A percentile compares a stretch with the other conserved stretches of the same genome.
Evolutionary conservation across 1,140 invertebrate species (phyloP).

Genomic region (Caenorhabditis latens): DNA sequence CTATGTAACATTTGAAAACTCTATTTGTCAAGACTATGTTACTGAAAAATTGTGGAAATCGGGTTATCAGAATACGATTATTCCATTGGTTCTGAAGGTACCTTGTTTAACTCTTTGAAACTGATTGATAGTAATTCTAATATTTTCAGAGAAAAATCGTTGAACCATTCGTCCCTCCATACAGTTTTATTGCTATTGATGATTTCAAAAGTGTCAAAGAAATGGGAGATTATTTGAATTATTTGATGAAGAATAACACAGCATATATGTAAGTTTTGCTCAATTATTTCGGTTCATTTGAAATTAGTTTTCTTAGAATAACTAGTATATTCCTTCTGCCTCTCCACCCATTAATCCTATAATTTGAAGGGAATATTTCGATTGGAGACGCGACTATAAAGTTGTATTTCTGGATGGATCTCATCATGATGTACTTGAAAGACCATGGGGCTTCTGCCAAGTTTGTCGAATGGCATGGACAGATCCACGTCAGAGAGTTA

Average conservation of each 20-base stretch:
- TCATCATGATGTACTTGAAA: constrained; percentile 70
- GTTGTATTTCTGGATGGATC: constrained; percentile 71
- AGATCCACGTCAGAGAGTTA: constrained; percentile 27
- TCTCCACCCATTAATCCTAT: constrained; percentile 7
- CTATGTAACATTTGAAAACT: constrained; percentile 85
- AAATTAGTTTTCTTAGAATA: constrained; percentile 12
- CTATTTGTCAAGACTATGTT: constrained; percentile 77
- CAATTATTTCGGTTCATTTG: constrained; percentile 13
- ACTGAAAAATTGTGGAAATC: constrained; percentile 78
- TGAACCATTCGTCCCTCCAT: constrained; percentile 71
- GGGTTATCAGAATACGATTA: constrained; percentile 67
- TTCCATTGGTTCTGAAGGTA: constrained; percentile 73
- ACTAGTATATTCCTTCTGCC: not conserved
- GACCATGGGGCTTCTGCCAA: constrained; percentile 76
- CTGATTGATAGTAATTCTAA: not conserved
- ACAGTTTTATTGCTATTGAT: constrained; percentile 75
- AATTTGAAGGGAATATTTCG: constrained; percentile 72
- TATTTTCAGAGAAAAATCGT: constrained; percentile 67
- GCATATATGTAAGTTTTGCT: constrained; percentile 69
- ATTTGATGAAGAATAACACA: constrained; percentile 70
- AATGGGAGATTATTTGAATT: constrained; percentile 68
- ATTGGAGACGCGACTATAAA: constrained; percentile 71
- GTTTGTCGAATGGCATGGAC: constrained; percentile 67
- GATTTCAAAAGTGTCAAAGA: constrained; percentile 69
- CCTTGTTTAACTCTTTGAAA: not conserved